Base-by-base conservation (phyloP, 2,888 invertebrate species). In the Abscondita cerata region DNA sequence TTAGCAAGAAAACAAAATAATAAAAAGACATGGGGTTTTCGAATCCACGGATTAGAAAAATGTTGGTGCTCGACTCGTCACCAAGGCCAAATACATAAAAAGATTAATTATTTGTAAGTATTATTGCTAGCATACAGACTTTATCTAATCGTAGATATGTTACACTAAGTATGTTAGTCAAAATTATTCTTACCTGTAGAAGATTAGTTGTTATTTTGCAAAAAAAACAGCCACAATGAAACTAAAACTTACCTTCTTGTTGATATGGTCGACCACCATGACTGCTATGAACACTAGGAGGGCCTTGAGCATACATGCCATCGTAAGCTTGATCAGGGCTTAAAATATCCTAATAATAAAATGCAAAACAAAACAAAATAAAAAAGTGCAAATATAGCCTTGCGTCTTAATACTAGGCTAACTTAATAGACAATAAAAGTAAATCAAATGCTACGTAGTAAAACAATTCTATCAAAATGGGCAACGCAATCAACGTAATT, bases 281-380 rank as follows among this genome's bases (percentile, higher is more conserved):
- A 77, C 89, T 89, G 84, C 90, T 90, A 83, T 91, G 91, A 78
- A 91, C 90, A 80, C 90, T 91, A 73, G 94, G 93, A 73, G 94
- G 93, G 79, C 95, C 91, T 81, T 95, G 95, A 78, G 91, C 91
- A 83, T 95, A 96, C 86, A 95, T 89, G 81, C 92, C 92, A 81
- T 95, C 95, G 85, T 94, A 96, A 78, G 92, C 90, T 84, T 95
- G 95, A 81, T 95, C 95, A 76, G 93, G 91, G 78, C 90, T 91
- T 82, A 93, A 88, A 89, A 93, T 92, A 82, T 94, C 96, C 93
- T 94, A 88, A 74, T 75, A 75, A 74, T 76, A 80, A 75, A 81
- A 81, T 70, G 76, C 76, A 77, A 77, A 73, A 2, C 2, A 69
- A 68, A 73, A 73, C 70, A 68, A 72, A 72, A 57, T 68, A 72